Evolutionary conservation across 2,113 vertebrate species (phyloP).

Genomic region (Alethe castanea): DNA sequence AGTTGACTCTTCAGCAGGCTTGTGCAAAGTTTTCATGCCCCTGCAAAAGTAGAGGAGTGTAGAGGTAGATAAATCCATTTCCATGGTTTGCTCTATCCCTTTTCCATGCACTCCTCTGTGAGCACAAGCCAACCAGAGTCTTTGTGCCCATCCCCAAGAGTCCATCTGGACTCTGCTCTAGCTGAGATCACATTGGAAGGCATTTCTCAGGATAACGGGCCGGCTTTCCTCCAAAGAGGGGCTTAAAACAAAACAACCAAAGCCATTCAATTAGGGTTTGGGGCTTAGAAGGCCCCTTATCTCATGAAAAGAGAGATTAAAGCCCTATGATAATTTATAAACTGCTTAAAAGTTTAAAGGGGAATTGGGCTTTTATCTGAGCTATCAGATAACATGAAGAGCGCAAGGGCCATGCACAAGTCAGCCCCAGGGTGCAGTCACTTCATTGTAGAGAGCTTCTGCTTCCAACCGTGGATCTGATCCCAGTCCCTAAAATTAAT

Average conservation of each 20-base stretch:
- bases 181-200: not conserved
- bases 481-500: slow-evolving; percentile 7
- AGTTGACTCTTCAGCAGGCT: not conserved
- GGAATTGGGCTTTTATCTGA: slow-evolving; percentile 56
- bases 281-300: slow-evolving; percentile 57
- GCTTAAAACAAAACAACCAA: slow-evolving; percentile 44
- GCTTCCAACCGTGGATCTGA: not conserved
- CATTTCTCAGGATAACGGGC: not conserved
- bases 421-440: slow-evolving; percentile 13
- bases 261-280: slow-evolving; percentile 58
- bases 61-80: not conserved
- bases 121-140: not conserved
- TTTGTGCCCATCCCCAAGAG: not conserved
- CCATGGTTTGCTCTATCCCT: not conserved
- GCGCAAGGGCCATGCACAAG: slow-evolving; percentile 17
- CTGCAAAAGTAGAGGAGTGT: not conserved
- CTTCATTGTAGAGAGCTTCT: not conserved
- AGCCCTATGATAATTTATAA: slow-evolving; percentile 62
- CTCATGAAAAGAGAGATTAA: slow-evolving; percentile 63
- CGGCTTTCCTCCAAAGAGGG: not conserved
- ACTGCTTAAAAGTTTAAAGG: slow-evolving; percentile 60
- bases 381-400: slow-evolving; percentile 38
- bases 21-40: not conserved
- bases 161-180: not conserved
- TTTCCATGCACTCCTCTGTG: not conserved